A percentile compares a stretch with the other conserved stretches of the same genome.
Conservation (phyloP, 2,888 invertebrate genomes). For the Villa cingulata region DNA sequence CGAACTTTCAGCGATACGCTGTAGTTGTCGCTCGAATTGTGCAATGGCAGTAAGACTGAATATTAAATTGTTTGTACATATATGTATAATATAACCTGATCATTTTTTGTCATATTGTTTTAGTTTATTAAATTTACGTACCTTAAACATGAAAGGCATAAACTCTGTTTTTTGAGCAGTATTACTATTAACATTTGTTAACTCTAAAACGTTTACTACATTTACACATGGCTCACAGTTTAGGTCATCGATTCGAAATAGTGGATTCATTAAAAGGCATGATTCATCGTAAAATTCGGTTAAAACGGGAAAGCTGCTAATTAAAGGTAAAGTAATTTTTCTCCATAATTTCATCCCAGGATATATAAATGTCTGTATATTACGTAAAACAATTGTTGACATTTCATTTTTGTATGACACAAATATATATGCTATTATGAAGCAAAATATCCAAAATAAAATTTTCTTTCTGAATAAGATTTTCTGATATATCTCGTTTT, state of each 20-base stretch:
- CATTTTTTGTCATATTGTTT: too few species aligned
- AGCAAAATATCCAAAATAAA: constrained; percentile 29
- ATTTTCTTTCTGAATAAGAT: too few species aligned
- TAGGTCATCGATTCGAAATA: constrained; percentile 65
- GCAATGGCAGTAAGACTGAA: too few species aligned
- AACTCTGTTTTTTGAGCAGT: constrained; percentile 21
- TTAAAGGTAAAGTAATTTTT: constrained; percentile 60
- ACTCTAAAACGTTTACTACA: constrained; percentile 52
- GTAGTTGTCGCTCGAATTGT: too few species aligned
- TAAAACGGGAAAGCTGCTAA: constrained; percentile 58
- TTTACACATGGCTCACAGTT: constrained; percentile 73
- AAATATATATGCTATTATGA: constrained; percentile 28
- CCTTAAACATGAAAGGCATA: constrained; percentile 45
- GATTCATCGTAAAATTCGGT: constrained; percentile 71
- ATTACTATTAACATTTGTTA: constrained; percentile 33
- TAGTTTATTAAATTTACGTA: constrained; percentile 19
- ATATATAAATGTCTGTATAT: constrained; percentile 68
- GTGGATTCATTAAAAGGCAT: constrained; percentile 71
- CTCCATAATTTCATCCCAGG: constrained; percentile 63
- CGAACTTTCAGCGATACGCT: too few species aligned
- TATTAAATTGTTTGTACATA: too few species aligned
- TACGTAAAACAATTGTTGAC: constrained; percentile 51
- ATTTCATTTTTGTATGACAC: constrained; percentile 46
- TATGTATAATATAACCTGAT: too few species aligned
- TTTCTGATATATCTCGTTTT: too few species aligned